A percentile compares a stretch with the other conserved stretches of the same genome.
Evolutionary conservation across 2,113 vertebrate genomes (phyloP).

Genomic region (Notothenia coriiceps): DNA sequence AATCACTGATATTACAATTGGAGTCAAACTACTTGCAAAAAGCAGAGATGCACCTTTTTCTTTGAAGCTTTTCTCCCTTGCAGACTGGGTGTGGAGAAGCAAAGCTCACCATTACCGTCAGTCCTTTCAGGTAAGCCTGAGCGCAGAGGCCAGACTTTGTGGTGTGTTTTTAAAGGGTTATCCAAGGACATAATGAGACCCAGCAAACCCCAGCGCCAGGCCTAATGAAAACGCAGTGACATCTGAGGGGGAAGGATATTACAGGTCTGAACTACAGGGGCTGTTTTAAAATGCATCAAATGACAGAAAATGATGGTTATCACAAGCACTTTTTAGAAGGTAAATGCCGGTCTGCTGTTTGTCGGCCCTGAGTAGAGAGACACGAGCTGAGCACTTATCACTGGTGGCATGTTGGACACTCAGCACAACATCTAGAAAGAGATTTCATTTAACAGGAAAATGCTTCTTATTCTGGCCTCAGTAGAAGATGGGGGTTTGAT

Average conservation of each 20-base stretch:
- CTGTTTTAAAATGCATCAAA: slow-evolving; percentile 68
- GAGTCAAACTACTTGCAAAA: slow-evolving; percentile 15
- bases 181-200: slow-evolving; percentile 61
- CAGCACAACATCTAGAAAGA: not conserved
- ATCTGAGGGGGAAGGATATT: slow-evolving; percentile 65
- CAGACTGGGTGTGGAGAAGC: slow-evolving; percentile 38
- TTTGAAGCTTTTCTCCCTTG: slow-evolving; percentile 23
- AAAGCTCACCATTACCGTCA: slow-evolving; percentile 39
- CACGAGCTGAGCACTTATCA: slow-evolving; percentile 19
- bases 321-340: slow-evolving; percentile 62
- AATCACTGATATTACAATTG: not conserved
- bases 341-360: slow-evolving; percentile 65
- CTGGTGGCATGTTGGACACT: slow-evolving; percentile 5
- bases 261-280: slow-evolving; percentile 65
- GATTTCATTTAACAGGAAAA: not conserved
- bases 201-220: slow-evolving; percentile 42
- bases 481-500: not conserved
- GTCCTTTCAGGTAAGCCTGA: slow-evolving; percentile 47
- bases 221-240: slow-evolving; percentile 80
- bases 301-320: slow-evolving; percentile 79
- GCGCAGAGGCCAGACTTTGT: slow-evolving; percentile 39
- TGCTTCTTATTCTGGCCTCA: not conserved
- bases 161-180: slow-evolving; percentile 66
- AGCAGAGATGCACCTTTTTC: not conserved
- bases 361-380: slow-evolving; percentile 29